Evolutionary conservation across 2,797 vertebrate species (phyloP), one percentile per base, ranked within the genome.

Genomic region (Coreius guichenoti): DNA sequence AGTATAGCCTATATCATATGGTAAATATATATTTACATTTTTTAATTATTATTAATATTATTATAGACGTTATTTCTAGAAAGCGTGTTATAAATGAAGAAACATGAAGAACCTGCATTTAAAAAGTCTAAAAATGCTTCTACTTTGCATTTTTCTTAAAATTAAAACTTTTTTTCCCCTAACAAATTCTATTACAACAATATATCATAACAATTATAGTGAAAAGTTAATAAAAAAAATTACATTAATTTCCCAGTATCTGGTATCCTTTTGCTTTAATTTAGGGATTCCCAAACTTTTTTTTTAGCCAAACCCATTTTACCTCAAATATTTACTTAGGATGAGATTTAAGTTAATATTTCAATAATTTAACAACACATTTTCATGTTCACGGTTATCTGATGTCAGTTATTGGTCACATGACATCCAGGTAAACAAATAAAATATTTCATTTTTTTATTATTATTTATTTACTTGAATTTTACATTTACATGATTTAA

Each of bases 321-420:
- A 61, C 13, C n/a, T 13, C n/a, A 61, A 26, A 31, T 11, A 19
- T 36, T 68, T 23, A 14, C 3, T 8, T 16, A 1, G 49, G 19
- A 56, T n/a, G 49, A 56, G 33, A 77, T 39, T 75, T 54, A 54
- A 13, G 19, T 75, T 31, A n/a, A n/a, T 76, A 56, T 67, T 67
- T 67, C 6, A 67, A 17, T 67, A 31, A 67, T 67, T 67, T 33
- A n/a, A 9, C 56, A 58, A 19, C 14, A 33, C 36, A 69, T 39
- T 69, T 69, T 8, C 33, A 21, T 23, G 63, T 17, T 67, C 14
- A 17, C 11, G 26, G 2, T 74, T 74, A 17, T 31, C 45, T 51
- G 5, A 31, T 51, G 72, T 74, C 26, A 3, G 72, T 49, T 74
- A 74, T 6, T 11, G 14, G n/a, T 74, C 72, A 31, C 2, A 74